phyloP scores from a whole-genome alignment of 1,140 invertebrate species.

The Helicorthomorpha holstii region DNA sequence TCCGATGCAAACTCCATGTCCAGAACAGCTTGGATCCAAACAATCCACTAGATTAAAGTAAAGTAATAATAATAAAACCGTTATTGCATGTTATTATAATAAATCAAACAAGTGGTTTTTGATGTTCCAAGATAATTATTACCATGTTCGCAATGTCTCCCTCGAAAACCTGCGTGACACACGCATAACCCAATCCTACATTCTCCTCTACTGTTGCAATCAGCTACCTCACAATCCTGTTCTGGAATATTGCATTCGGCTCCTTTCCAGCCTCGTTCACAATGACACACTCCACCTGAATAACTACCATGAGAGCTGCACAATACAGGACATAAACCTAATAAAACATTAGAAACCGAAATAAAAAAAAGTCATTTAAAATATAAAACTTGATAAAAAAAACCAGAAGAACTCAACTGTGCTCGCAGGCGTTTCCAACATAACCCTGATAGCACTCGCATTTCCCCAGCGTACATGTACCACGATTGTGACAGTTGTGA shows the following conservation, averaged over 20 bases:
- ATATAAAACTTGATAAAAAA: no score
- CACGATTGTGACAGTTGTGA: slow-evolving; percentile 85
- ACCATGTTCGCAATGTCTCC: slow-evolving; percentile 65
- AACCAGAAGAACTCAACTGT: no score
- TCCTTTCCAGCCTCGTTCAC: slow-evolving; percentile 93
- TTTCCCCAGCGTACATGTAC: slow-evolving; percentile 83
- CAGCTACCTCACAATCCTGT: slow-evolving; percentile 75
- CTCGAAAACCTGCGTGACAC: slow-evolving; percentile 79
- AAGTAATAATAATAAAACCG: neutral
- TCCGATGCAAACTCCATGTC: slow-evolving; percentile 77
- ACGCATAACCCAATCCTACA: slow-evolving; percentile 75
- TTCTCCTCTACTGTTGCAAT: slow-evolving; percentile 78
- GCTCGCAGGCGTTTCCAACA: slow-evolving; percentile 60
- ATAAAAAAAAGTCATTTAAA: no score
- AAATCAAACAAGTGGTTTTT: neutral
- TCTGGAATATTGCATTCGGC: slow-evolving; percentile 84
- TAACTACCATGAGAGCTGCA: slow-evolving; percentile 94
- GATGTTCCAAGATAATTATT: slow-evolving; percentile 21
- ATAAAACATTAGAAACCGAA: no score
- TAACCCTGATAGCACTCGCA: slow-evolving; percentile 93
- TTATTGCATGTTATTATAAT: neutral
- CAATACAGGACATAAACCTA: slow-evolving; percentile 87
- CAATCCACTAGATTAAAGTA: slow-evolving; percentile 46
- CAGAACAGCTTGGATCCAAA: slow-evolving; percentile 68
- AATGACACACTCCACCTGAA: slow-evolving; percentile 84